phyloP scores from a whole-genome alignment of 1,140 invertebrate genomes.

The Achatina immaculata region DNA sequence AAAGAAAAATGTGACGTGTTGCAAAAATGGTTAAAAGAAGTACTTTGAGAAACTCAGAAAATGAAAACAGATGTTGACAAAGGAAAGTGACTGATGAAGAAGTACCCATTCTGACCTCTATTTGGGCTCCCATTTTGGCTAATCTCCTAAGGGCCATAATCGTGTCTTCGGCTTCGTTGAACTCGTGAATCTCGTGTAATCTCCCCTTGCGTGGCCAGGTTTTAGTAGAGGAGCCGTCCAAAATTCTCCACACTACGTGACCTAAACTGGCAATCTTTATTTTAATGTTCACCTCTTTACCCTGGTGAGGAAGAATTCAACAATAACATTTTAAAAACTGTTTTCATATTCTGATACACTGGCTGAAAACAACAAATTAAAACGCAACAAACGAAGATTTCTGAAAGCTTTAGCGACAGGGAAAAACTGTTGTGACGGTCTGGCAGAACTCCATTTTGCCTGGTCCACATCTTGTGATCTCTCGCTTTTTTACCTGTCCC shows the following conservation, averaged over 20 bases:
- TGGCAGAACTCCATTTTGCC: neutral
- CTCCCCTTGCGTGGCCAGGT: neutral
- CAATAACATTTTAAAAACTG: neutral
- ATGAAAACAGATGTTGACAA: too few relatives aligned
- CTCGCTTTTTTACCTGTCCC: neutral
- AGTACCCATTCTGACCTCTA: neutral
- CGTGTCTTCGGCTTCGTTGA: neutral
- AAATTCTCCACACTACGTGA: neutral
- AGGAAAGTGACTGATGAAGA: neutral
- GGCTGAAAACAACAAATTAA: neutral
- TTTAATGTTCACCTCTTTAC: constrained; percentile 9
- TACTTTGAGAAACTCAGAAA: too few relatives aligned
- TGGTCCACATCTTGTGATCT: neutral
- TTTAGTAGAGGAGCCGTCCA: neutral
- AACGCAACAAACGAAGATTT: neutral
- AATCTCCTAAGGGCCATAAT: neutral
- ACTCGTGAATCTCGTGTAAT: neutral
- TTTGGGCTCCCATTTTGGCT: neutral
- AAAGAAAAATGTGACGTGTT: too few relatives aligned
- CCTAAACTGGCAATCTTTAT: neutral
- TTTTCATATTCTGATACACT: neutral
- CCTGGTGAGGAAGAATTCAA: neutral
- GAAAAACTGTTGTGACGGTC: neutral
- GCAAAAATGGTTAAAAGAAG: too few relatives aligned
- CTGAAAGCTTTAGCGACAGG: neutral